Evolutionary conservation across 1,140 invertebrate species (phyloP).

Genomic region (Mycetomoellerius zeteki): DNA sequence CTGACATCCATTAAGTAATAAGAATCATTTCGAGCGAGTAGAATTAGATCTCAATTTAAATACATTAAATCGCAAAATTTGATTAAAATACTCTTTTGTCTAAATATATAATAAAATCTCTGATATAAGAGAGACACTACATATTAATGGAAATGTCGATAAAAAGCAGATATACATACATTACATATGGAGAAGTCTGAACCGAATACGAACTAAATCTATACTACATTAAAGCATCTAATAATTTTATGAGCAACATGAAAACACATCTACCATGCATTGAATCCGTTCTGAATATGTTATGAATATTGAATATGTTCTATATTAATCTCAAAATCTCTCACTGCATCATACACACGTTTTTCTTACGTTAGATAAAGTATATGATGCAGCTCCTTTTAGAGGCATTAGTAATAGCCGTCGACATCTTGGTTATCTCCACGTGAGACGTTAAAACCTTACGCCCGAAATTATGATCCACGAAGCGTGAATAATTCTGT

Average conservation of each 20-base stretch:
- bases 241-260: slow-evolving; percentile 18
- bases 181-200: background rate
- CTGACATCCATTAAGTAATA: background rate
- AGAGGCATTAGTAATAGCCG: slow-evolving; percentile 34
- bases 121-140: background rate
- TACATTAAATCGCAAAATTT: background rate
- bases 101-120: slow-evolving; percentile 25
- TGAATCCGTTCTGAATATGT: slow-evolving; percentile 9
- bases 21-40: background rate
- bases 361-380: background rate
- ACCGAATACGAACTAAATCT: background rate
- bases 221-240: slow-evolving; percentile 13
- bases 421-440: slow-evolving; percentile 40
- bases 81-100: slow-evolving; percentile 35
- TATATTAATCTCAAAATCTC: background rate
- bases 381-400: background rate
- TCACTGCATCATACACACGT: background rate
- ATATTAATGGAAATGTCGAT: slow-evolving; percentile 9
- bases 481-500: slow-evolving; percentile 81
- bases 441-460: slow-evolving; percentile 49
- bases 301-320: too few species aligned
- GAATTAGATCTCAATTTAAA: slow-evolving; percentile 27
- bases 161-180: background rate
- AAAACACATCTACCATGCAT: background rate
- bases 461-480: slow-evolving; percentile 66